Conservation (phyloP, 2,888 invertebrate genomes). For the Lithophane leautieri region DNA sequence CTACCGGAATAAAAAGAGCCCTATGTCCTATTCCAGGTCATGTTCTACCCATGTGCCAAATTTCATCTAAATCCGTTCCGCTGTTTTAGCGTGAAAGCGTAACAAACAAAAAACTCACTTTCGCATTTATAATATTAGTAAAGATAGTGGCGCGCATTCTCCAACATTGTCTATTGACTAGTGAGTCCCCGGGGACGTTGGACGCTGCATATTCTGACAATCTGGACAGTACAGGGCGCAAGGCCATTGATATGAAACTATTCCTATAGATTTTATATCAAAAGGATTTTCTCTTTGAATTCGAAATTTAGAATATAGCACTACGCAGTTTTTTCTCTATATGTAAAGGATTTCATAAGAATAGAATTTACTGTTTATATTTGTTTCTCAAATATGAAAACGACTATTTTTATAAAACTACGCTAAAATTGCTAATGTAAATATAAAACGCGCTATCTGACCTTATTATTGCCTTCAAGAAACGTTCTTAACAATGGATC, state of each 20-base stretch:
- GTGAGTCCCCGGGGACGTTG: slow-evolving; percentile 37
- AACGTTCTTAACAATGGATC: slow-evolving; percentile 9
- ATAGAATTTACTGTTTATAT: too few relatives aligned
- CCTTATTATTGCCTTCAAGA: slow-evolving; percentile 8
- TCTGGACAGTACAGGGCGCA: slow-evolving; percentile 10
- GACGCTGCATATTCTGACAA: slow-evolving; percentile 18
- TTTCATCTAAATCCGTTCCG: too few relatives aligned
- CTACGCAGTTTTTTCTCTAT: not conserved
- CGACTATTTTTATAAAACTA: not conserved
- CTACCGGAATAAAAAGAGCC: too few relatives aligned
- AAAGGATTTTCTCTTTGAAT: not conserved
- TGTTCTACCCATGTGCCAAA: too few relatives aligned
- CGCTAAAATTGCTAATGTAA: not conserved
- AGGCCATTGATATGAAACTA: slow-evolving; percentile 26
- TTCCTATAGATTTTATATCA: slow-evolving; percentile 16
- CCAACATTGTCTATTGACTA: slow-evolving; percentile 56
- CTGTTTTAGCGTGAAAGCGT: too few relatives aligned
- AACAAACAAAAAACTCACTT: too few relatives aligned
- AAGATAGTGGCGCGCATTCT: slow-evolving; percentile 15
- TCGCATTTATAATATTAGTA: too few relatives aligned
- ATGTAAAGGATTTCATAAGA: not conserved
- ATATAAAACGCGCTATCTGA: not conserved
- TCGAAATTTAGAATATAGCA: not conserved
- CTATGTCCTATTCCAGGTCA: too few relatives aligned
- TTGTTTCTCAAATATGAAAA: not conserved